Evolutionary conservation across 2,797 vertebrate genomes (phyloP), one percentile per base, ranked within the genome.

Genomic region (Acanthurus lineatus): DNA sequence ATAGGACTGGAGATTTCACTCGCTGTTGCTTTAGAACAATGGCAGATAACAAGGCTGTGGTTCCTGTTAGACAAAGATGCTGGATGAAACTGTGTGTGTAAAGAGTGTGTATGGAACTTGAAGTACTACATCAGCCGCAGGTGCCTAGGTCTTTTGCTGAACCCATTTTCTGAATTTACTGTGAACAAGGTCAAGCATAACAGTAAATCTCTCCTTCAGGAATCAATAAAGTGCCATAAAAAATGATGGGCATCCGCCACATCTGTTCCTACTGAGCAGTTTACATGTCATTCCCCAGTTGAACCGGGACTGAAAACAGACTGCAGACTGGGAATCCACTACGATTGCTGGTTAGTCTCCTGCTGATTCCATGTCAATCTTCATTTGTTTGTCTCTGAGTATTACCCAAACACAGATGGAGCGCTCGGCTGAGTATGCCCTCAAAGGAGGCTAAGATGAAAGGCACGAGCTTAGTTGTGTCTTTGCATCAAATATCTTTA

Each of bases 291-390:
- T 62, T 71, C 47, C 59, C 65, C 62, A 73, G 69, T 69, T 83
- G 68, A 42, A 77, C 28, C 59, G 54, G 69, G 54, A 57, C 74
- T 72, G 40, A 38, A 69, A 63, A 73, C 65, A 69, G 63, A 76
- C 69, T 51, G 53, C 63, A 78, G 49, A 71, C 40, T 77, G 75
- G 82, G 68, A 80, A 32, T 82, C 64, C 49, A 64, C 79, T 84
- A 74, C 81, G 77, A 86, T 58, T 51, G 22, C 81, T 82, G 73
- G 84, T 88, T 85, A 90, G 82, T 76, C 84, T 88, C 81, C 82
- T 15, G 54, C 86, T 87, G 84, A 84, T 83, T 83, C 54, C 67
- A 72, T 89, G 89, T 86, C 87, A 83, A 82, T 87, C 75, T 81
- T 79, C 68, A 84, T 93, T 91, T 84, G 79, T 73, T 82, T 85